Base-by-base conservation (phyloP, 2,888 invertebrate species). In the Dusona sp. region DNA sequence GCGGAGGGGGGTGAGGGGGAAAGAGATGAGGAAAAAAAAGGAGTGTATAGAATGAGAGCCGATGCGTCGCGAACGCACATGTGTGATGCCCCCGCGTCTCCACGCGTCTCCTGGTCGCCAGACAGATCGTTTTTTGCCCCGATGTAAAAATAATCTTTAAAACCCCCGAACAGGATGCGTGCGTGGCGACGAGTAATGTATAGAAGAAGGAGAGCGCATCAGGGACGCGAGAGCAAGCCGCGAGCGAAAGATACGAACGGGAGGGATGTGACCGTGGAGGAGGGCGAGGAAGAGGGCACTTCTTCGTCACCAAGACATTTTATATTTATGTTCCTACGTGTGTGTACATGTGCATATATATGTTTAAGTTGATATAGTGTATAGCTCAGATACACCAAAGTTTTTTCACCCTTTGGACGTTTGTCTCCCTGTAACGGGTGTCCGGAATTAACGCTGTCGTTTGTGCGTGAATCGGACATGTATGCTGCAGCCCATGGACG, bases 121-220 rank as follows among this genome's bases (percentile, higher is more conserved):
- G 94, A 94, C 94, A 92, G 92, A 92, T 92, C 92, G 86, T 94
- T 94, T 94, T 94, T 94, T 94, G 94, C 92, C 92, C 92, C 91
- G 92, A 92, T 90, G 94, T 94, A 94, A 94, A 94, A 94, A 94
- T 94, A 94, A 94, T 93, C 94, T 94, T 93, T 93, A 94, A 94
- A 94, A 93, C 93, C 93, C 86, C 93, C 93, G 92, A 93, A 94
- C 94, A 94, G 94, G 94, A 94, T 94, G 93, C 93, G 93, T 90
- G 70, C 80, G 81, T 67, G 65, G 70, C 81, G 81, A 73, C 68
- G 54, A 54, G 38, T 79, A 72, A 73, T 48, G 77, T 73, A 79
- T 57, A 79, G 72, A 74, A 29, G 86, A 42, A 84, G 86, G 82
- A 85, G 89, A 88, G 85, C 68, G 82, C 75, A 79, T 74, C 75